phyloP scores from a whole-genome alignment of 2,888 invertebrate species.

The Calameuta filiformis region DNA sequence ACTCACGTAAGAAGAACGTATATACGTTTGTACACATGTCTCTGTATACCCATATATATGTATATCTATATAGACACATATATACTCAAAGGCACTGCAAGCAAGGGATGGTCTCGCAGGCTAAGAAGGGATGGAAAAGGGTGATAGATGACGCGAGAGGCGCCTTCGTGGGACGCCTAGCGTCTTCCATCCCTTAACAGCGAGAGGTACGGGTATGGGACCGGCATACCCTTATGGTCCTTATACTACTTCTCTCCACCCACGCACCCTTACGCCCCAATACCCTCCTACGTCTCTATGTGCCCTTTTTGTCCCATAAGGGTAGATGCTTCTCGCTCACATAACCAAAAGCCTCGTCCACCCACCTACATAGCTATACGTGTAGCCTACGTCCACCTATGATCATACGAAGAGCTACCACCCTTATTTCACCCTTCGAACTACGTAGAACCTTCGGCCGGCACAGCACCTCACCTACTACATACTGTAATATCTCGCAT shows the following conservation, averaged over 20 bases:
- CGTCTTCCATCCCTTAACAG: slow-evolving; percentile 41
- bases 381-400: not conserved
- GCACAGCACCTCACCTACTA: not conserved
- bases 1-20: not conserved
- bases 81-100: too few relatives aligned
- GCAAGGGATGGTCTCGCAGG: not conserved
- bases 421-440: too few relatives aligned
- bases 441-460: not conserved
- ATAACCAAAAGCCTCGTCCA: slow-evolving; percentile 17
- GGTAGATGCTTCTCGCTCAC: slow-evolving; percentile 22
- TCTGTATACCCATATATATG: too few relatives aligned
- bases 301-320: slow-evolving; percentile 2
- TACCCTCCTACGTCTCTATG: not conserved
- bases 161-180: slow-evolving; percentile 44
- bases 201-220: slow-evolving; percentile 12
- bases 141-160: slow-evolving; percentile 47
- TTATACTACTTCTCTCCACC: not conserved
- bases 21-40: too few relatives aligned
- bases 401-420: too few relatives aligned
- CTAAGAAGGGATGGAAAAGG: slow-evolving; percentile 28
- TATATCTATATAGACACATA: too few relatives aligned
- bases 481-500: slow-evolving; percentile 24
- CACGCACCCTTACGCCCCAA: not conserved
- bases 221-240: too few relatives aligned
- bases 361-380: not conserved